Conservation (phyloP, 2,113 vertebrate species). For the Fregetta grallaria region DNA sequence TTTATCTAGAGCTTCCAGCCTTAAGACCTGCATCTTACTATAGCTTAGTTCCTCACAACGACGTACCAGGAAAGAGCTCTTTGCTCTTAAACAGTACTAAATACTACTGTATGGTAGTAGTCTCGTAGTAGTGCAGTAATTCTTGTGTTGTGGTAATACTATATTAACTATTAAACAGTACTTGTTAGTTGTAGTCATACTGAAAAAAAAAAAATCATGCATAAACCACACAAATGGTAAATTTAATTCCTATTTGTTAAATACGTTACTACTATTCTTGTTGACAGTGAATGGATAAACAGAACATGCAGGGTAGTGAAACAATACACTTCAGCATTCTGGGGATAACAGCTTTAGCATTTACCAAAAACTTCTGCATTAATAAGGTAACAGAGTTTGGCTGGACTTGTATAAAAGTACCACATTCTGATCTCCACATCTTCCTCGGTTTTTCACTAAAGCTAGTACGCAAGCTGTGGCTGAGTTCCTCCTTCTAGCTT, state of each 20-base stretch:
- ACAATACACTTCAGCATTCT: neutral
- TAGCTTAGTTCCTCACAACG: neutral
- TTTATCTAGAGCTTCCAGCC: neutral
- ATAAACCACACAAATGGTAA: neutral
- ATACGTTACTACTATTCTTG: neutral
- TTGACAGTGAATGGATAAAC: neutral
- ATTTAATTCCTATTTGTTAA: neutral
- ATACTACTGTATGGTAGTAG: neutral
- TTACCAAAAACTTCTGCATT: neutral
- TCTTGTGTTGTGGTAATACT: neutral
- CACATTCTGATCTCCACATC: neutral
- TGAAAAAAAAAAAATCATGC: neutral
- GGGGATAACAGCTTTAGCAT: neutral
- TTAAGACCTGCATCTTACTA: neutral
- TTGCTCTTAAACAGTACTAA: neutral
- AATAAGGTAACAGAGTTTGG: neutral
- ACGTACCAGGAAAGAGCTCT: neutral
- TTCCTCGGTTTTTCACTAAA: neutral
- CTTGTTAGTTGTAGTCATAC: neutral
- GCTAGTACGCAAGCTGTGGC: neutral
- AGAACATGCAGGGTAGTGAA: neutral
- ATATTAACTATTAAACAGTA: neutral
- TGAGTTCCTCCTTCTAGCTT: neutral
- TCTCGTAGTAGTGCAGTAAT: neutral
- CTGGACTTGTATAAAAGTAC: neutral